These are phyloP conservation scores for Nineta flava DNA, from an alignment of 2,888 invertebrate species.

Conservation along the genomic window DNA sequence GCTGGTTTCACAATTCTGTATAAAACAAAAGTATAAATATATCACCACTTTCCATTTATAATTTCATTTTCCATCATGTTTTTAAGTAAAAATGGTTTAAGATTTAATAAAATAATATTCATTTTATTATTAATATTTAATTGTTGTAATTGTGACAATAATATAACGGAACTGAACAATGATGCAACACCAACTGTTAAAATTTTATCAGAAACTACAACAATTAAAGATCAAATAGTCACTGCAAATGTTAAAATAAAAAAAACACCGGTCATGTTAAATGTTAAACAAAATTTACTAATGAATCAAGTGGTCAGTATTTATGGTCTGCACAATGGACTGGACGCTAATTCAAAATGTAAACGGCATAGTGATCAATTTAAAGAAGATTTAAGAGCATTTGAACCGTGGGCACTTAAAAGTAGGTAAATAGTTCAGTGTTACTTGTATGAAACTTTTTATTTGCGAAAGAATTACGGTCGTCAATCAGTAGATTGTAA, in stretches of 20 bases:
- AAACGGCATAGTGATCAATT: constrained; percentile 19
- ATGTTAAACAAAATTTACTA: constrained; percentile 20
- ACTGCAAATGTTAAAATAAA: background rate
- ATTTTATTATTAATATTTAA: too few relatives aligned
- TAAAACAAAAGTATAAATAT: too few relatives aligned
- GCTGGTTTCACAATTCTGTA: too few relatives aligned
- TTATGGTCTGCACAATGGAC: constrained; percentile 16
- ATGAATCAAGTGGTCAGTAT: constrained; percentile 22
- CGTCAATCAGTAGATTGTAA: too few relatives aligned
- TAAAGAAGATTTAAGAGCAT: constrained; percentile 17
- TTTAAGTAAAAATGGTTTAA: too few relatives aligned
- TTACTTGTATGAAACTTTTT: too few relatives aligned
- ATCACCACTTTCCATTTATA: too few relatives aligned
- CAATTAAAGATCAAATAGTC: background rate
- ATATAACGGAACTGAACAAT: too few relatives aligned
- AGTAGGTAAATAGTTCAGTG: constrained; percentile 15
- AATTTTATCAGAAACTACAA: background rate
- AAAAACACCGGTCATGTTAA: constrained; percentile 16
- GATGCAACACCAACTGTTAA: background rate
- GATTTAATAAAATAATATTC: too few relatives aligned
- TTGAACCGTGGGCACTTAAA: constrained; percentile 23
- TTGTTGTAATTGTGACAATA: too few relatives aligned
- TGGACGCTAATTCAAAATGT: constrained; percentile 15
- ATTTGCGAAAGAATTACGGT: too few relatives aligned
- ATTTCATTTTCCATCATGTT: too few relatives aligned